Base-by-base conservation (phyloP, 2,888 invertebrate species). In the Callinectes sapidus region DNA sequence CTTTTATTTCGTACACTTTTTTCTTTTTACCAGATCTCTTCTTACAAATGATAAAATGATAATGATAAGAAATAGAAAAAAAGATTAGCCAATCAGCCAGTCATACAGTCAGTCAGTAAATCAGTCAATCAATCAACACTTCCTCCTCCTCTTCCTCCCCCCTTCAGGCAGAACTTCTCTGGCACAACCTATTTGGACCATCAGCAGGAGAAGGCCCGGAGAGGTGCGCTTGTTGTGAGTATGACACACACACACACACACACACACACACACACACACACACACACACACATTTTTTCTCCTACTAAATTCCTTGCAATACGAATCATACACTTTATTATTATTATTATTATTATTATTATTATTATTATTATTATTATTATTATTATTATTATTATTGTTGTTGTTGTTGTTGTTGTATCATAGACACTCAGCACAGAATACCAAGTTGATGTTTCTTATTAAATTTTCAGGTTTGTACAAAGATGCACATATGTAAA, bases 201-300 rank as follows among this genome's bases (percentile, higher is more conserved):
- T 0, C 54, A n/a, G 14, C 55, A 6, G 91, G 91, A 23, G 89
- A 89, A 18, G 87, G 89, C 1, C 81, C 91, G 6, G n/a, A 89
- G n/a, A 85, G 89, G 39, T 92, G 87, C 32, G 23, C 87, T 13
- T 92, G 90, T 48, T 92, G 90, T 92, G 32, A 71, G 90, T 90
- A 92, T 42, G 8, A 28, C n/a, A 61, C 42, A 71, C 28, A 35
- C n/a, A 48, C 42, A 87, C 23, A 81, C 48, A 85, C 32, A 81
- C 18, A 85, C 48, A 85, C 81, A 54, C 48, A 54, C 32, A 77
- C 48, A 54, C 32, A 54, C 48, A 54, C 42, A 54, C 61, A n/a
- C 28, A 28, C 28, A 28, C 71, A 71, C 28, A 71, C 71, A 8
- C 28, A 23, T 18, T 28, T 54, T 18, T 28, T 54, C 2, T 54